Percentiles rank a stretch among this genome's conserved stretches.
Conservation (phyloP, 2,888 invertebrate species). For the Teleogryllus oceanicus region DNA sequence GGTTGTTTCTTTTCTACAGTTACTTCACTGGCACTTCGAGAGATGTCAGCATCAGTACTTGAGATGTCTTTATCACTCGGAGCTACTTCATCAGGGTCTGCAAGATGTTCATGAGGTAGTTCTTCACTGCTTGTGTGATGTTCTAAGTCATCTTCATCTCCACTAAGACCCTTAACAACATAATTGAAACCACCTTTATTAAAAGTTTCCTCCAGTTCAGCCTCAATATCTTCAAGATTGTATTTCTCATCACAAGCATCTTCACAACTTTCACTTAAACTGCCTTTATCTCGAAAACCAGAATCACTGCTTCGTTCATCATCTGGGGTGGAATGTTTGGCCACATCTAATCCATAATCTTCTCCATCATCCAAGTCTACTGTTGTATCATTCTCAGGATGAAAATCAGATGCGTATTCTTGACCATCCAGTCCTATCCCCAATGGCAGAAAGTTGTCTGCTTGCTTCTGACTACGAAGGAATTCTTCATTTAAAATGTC, state of each 20-base stretch:
- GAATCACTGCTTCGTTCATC: slow-evolving; percentile 53
- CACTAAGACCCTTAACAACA: slow-evolving; percentile 45
- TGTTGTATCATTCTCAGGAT: neutral
- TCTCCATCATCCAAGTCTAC: slow-evolving; percentile 41
- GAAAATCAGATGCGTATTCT: neutral
- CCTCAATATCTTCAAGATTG: slow-evolving; percentile 43
- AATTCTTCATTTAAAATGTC: slow-evolving; percentile 4
- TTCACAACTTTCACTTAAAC: slow-evolving; percentile 43
- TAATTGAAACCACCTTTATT: slow-evolving; percentile 40
- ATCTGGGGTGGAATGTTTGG: slow-evolving; percentile 50
- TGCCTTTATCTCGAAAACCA: slow-evolving; percentile 52
- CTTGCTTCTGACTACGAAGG: neutral
- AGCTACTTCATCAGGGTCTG: neutral
- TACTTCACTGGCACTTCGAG: neutral
- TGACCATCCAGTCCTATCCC: neutral
- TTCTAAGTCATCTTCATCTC: slow-evolving; percentile 46
- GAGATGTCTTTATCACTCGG: neutral
- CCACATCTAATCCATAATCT: slow-evolving; percentile 47
- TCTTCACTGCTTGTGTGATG: neutral
- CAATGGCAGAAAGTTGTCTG: neutral
- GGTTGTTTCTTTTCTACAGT: slow-evolving; percentile 25
- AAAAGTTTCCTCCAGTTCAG: slow-evolving; percentile 41
- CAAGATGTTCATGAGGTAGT: slow-evolving; percentile 11
- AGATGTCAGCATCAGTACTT: neutral
- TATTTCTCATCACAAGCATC: slow-evolving; percentile 43